Conservation (phyloP, 2,113 vertebrate genomes). For the Myotis brandtii region DNA sequence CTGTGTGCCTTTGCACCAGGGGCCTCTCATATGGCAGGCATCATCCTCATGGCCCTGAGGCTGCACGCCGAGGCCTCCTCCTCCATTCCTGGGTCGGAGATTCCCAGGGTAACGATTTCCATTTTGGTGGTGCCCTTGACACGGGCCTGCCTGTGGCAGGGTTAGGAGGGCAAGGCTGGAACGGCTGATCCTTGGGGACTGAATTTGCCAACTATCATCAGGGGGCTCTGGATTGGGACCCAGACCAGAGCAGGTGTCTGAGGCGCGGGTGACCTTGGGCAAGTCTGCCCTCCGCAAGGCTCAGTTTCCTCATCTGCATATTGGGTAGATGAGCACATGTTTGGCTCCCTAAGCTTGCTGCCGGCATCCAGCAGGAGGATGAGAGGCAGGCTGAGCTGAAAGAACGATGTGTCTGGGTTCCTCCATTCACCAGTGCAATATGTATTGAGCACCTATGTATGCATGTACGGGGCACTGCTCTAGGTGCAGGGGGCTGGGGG, state of each 20-base stretch:
- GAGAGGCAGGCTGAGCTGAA: not conserved
- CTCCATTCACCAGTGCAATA: accelerated
- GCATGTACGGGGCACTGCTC: not conserved
- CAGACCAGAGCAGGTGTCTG: not conserved
- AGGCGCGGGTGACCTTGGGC: not conserved
- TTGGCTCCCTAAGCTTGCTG: accelerated
- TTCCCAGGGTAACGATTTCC: not conserved
- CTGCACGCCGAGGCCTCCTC: not conserved
- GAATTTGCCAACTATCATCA: accelerated
- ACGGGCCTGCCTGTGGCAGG: not conserved
- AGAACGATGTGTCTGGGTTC: accelerated
- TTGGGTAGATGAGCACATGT: accelerated
- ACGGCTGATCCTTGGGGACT: not conserved
- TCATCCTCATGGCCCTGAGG: not conserved
- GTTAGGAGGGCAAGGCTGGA: not conserved
- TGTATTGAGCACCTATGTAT: not conserved
- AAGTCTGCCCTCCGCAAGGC: not conserved
- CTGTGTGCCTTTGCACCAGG: conserved; percentile 28
- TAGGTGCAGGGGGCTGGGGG: not conserved
- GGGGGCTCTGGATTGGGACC: not conserved
- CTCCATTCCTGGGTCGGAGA: accelerated
- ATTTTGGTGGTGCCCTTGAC: not conserved
- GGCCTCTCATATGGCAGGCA: conserved; percentile 21
- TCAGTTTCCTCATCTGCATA: not conserved
- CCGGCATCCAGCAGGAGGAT: accelerated